Conservation (phyloP, 2,113 vertebrate species). For the Parus major region DNA sequence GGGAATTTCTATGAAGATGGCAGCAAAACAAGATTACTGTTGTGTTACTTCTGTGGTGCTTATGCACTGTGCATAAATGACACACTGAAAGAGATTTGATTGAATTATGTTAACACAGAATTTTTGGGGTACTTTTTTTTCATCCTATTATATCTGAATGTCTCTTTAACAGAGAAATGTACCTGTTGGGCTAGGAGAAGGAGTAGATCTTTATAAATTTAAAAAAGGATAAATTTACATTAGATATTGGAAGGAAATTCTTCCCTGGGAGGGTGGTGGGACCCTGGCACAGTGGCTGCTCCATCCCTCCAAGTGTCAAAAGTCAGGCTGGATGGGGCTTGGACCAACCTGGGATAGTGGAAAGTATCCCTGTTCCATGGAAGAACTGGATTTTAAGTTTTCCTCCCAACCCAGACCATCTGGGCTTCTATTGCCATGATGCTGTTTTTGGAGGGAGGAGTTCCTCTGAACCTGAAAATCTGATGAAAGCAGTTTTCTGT, state of each 20-base stretch:
- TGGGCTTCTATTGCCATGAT: not conserved
- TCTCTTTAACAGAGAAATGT: not conserved
- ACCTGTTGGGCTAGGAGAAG: not conserved
- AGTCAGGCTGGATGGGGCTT: fast-evolving
- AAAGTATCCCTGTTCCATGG: not conserved
- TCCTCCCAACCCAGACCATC: not conserved
- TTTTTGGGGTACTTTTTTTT: not conserved
- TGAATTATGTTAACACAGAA: fast-evolving
- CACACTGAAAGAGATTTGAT: not conserved
- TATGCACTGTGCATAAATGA: fast-evolving
- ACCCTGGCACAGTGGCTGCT: not conserved
- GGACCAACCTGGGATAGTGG: not conserved
- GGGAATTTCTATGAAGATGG: not conserved
- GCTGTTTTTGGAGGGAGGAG: not conserved
- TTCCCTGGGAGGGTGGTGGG: not conserved
- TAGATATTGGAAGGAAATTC: not conserved
- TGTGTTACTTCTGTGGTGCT: not conserved
- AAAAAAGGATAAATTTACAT: not conserved
- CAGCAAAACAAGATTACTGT: not conserved
- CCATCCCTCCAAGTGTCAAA: not conserved
- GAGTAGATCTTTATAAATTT: not conserved
- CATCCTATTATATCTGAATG: not conserved
- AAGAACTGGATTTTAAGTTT: not conserved
- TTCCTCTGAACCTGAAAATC: not conserved
- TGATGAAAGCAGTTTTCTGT: not conserved